Base-by-base conservation (phyloP, 1,140 invertebrate species). In the Tetramorium parvispinum region DNA sequence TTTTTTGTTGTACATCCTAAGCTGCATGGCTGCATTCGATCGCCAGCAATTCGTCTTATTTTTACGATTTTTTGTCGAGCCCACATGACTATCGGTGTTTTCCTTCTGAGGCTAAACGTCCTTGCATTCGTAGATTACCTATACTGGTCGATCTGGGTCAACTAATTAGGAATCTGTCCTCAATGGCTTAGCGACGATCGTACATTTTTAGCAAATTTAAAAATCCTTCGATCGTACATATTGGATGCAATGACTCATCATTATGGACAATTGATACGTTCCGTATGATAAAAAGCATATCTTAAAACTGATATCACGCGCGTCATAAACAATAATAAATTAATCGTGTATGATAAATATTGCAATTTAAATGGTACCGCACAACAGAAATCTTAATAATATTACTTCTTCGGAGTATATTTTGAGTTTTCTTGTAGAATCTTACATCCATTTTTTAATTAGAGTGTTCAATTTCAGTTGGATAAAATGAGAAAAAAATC, bases 101-200 rank as follows among this genome's bases (percentile, higher is more conserved):
- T 85, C 49, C 85, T 73, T 87, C 66, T 82, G 55, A 57, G 63
- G 37, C 32, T n/a, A 53, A 49, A 1, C 43, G 71, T 65, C 91
- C 92, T 93, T 93, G 91, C 77, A 81, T 75, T 89, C 92, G 85
- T 86, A 92, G 91, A 90, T 73, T 89, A 90, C 71, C 83, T 89
- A 89, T 93, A 93, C 91, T 83, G 87, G 88, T 87, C 87, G 76
- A 93, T 92, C 87, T 93, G 66, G 92, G 92, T 93, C 92, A 93
- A 93, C 86, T 91, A 93, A 92, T 92, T 92, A 83, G 87, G 77
- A 83, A 90, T 91, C 87, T 90, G 68, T 79, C 85, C 77, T 85
- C 89, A 88, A 86, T 81, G 70, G 43, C 77, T 83, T 92, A 91
- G 11, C 40, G 73, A 21, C 21, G 8, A n/a, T 55, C 5, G 16